Evolutionary conservation across 2,888 invertebrate genomes (phyloP), one percentile per base, ranked within the genome.

Genomic region (Rhagonycha lutea): DNA sequence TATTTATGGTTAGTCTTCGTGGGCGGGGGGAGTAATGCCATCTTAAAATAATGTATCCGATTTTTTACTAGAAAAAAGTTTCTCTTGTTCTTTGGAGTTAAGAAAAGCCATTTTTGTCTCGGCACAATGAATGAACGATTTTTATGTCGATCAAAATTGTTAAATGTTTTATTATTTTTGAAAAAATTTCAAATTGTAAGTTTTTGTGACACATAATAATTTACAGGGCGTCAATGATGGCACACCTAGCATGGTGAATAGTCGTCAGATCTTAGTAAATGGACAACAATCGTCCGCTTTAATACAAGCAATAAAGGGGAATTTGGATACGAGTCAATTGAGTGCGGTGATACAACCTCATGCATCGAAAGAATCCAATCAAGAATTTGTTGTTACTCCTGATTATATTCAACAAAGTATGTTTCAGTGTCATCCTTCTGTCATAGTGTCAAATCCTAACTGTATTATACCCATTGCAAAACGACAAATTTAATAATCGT

Each of bases 381-480:
- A 91, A 83, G 92, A 95, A 88, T 97, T 97, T 89, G 94, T 96
- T 81, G 91, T 97, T 78, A 97, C 97, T 12, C 95, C 96, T 72
- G 96, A 96, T 88, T 97, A 97, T 85, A 96, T 97, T 82, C 96
- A 97, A 87, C 96, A 97, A 91, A 96, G 97, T 96, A 91, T 92
- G 94, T 92, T 88, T 78, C 81, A 87, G 82, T 87, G 86, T 83
- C 87, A 87, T 83, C 86, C 87, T 82, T 88, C 87, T 80, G 87
- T 88, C 82, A 88, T 88, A 77, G 87, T 88, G 80, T 88, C 86
- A 82, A 87, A 87, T 84, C 87, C 87, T 77, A 87, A 87, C 83
- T 87, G 86, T 83, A 84, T 86, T 61, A 73, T 86, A 87, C 86
- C 87, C 87, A 87, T 84, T 86, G 87, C 88, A 87, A 87, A 88